Percentiles rank a stretch among this genome's conserved stretches.
Evolutionary conservation across 2,888 invertebrate genomes (phyloP).

Genomic region (Brachyopa scutellaris): DNA sequence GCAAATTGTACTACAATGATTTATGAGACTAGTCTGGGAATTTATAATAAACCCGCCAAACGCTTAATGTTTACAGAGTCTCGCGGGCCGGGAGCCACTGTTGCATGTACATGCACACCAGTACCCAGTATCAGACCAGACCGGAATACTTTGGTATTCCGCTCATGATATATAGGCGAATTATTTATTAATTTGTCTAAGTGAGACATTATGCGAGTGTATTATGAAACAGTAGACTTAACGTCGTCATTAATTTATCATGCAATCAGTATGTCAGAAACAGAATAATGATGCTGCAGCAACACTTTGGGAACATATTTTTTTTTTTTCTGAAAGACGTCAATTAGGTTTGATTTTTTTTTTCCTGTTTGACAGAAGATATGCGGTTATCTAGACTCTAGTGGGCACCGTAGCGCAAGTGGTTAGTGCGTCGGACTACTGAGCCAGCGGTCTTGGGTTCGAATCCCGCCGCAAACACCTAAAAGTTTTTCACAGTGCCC

Average conservation of each 20-base stretch:
- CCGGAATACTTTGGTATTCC: slow-evolving; percentile 44
- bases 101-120: background rate
- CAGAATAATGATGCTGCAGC: slow-evolving; percentile 26
- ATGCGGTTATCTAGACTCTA: too few species aligned
- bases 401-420: too few species aligned
- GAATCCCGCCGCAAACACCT: too few species aligned
- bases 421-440: too few species aligned
- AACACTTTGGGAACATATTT: background rate
- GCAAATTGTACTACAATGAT: slow-evolving; percentile 51
- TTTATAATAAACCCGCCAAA: slow-evolving; percentile 55
- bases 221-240: slow-evolving; percentile 64
- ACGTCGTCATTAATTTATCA: slow-evolving; percentile 61
- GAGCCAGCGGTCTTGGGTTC: too few species aligned
- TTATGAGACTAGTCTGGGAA: slow-evolving; percentile 66
- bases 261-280: slow-evolving; percentile 23
- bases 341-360: too few species aligned
- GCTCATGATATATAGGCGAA: slow-evolving; percentile 63
- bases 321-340: too few species aligned
- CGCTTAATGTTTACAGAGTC: slow-evolving; percentile 38
- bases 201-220: slow-evolving; percentile 66
- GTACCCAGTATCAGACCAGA: background rate
- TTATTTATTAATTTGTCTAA: slow-evolving; percentile 70
- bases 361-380: too few species aligned
- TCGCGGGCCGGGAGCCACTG: slow-evolving; percentile 3
- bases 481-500: too few species aligned